Conservation (phyloP, 2,113 vertebrate genomes). For the Meleagris gallopavo region DNA sequence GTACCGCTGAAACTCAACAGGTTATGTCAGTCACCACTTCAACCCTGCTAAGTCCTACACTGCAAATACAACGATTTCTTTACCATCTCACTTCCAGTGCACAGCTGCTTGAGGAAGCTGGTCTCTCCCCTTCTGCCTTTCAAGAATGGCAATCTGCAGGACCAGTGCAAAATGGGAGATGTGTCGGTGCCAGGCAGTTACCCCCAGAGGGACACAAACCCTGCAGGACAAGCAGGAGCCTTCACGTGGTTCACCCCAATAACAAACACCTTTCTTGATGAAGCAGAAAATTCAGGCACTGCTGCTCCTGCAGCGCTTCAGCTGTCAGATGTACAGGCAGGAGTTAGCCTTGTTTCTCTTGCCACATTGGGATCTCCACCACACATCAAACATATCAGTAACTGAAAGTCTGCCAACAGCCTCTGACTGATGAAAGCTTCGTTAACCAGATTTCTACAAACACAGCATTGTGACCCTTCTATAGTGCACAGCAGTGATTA, state of each 20-base stretch:
- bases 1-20: background rate
- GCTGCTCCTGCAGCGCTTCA: background rate
- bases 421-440: background rate
- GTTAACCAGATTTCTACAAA: background rate
- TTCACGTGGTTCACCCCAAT: background rate
- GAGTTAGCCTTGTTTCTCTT: background rate
- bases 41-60: background rate
- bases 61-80: background rate
- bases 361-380: background rate
- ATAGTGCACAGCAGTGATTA: background rate
- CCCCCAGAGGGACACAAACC: accelerated
- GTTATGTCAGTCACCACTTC: background rate
- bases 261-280: background rate
- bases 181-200: background rate
- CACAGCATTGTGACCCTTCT: background rate
- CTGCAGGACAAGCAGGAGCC: accelerated
- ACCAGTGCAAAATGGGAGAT: background rate
- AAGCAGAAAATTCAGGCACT: background rate
- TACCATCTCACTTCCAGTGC: background rate
- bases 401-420: background rate
- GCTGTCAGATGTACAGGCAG: accelerated
- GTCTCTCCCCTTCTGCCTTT: background rate
- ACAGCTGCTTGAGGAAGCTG: background rate
- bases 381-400: background rate
- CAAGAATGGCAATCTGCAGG: background rate